Evolutionary conservation across 2,888 invertebrate genomes (phyloP).

Genomic region (Drosophila setosimentum): DNA sequence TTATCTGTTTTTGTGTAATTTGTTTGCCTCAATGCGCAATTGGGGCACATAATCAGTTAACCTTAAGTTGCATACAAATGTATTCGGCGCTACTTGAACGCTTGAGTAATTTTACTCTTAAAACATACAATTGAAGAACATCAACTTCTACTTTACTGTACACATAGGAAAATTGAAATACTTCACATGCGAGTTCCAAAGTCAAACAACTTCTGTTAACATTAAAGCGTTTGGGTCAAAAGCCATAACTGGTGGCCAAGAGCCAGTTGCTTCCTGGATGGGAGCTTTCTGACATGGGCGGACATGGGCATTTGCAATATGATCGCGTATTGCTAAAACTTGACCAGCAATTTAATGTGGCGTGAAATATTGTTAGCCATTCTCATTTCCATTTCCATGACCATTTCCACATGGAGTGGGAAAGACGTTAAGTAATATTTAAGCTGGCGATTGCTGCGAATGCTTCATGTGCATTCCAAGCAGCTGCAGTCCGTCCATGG

Average conservation of each 20-base stretch:
- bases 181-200: constrained; percentile 19
- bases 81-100: constrained; percentile 21
- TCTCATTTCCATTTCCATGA: constrained; percentile 36
- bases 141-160: neutral
- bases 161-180: neutral
- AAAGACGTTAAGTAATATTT: constrained; percentile 48
- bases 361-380: constrained; percentile 59
- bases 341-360: constrained; percentile 59
- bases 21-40: constrained; percentile 47
- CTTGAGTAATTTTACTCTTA: constrained; percentile 41
- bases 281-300: constrained; percentile 16
- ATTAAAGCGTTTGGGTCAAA: constrained; percentile 30
- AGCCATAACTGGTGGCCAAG: constrained; percentile 28
- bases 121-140: constrained; percentile 18
- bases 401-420: constrained; percentile 25
- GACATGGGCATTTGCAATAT: constrained; percentile 27
- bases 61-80: constrained; percentile 41
- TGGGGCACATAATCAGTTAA: constrained; percentile 52
- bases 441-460: constrained; percentile 35
- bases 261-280: constrained; percentile 45
- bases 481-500: constrained; percentile 40
- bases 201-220: constrained; percentile 32
- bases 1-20: constrained; percentile 45
- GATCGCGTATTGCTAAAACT: constrained; percentile 44
- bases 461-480: constrained; percentile 53